Evolutionary conservation across 2,113 vertebrate species (phyloP).

Genomic region (Podarcis muralis): DNA sequence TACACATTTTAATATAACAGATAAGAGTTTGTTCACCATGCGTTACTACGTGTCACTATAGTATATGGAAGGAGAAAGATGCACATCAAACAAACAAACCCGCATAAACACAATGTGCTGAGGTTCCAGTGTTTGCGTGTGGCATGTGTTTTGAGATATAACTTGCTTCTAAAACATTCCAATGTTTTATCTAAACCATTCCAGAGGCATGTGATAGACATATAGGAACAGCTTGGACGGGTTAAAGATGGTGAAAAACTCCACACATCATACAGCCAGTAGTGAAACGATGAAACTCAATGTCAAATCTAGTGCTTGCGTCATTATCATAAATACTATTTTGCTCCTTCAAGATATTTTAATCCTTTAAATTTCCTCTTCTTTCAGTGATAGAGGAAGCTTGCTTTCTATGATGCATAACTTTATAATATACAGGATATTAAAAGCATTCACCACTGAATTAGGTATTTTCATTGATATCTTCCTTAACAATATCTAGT

Average conservation of each 20-base stretch:
- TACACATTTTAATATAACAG: neutral
- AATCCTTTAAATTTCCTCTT: constrained; percentile 75
- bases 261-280: neutral
- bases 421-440: constrained; percentile 69
- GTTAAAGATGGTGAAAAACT: neutral
- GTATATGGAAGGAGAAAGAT: no score
- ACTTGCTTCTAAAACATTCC: neutral
- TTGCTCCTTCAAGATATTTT: constrained; percentile 64
- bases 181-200: neutral
- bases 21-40: no score
- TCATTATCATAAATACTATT: constrained; percentile 53
- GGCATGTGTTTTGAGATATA: neutral
- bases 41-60: neutral
- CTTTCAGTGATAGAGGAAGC: constrained; percentile 62
- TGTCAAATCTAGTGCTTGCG: constrained; percentile 39
- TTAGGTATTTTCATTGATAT: constrained; percentile 63
- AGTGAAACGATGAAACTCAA: constrained; percentile 53
- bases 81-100: neutral
- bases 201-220: neutral
- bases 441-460: constrained; percentile 64
- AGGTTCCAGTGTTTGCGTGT: neutral
- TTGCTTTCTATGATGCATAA: constrained; percentile 66
- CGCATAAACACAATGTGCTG: neutral
- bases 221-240: no score
- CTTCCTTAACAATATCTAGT: constrained; percentile 56